Base-by-base conservation (phyloP, 2,888 invertebrate species). In the Danaus chrysippus region DNA sequence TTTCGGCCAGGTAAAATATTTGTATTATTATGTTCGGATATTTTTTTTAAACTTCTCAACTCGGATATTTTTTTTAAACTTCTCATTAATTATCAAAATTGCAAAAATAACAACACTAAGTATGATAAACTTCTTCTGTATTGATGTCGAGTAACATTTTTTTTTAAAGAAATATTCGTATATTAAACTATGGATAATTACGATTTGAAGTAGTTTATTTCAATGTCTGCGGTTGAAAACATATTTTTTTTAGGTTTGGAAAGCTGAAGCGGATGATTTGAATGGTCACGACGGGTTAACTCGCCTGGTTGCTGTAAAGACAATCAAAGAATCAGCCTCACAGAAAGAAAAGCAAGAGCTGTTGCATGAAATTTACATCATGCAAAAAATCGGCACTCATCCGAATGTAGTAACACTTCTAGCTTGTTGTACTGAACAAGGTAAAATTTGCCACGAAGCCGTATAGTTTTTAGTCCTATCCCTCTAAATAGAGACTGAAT, bases 271-370 rank as follows among this genome's bases (percentile, higher is more conserved):
- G 0, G 95, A 96, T 72, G 95, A 96, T 74, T 87, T 96, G 61
- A 94, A 93, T 55, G 95, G 95, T 0, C 95, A 95, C 74, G 93
- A 94, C 69, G 95, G 95, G 0, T 92, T 95, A 65, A 95, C 96
- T 17, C 91, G 95, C 63, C 92, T 95, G 66, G 96, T 96, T n/a
- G 96, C 96, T 5, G 96, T 96, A 9, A 96, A 96, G 82, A 95
- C 94, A 10, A 94, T 96, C 60, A 95, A 96, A 76, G 95, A 95
- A 70, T 94, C 94, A 46, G 95, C 96, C 9, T 93, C 95, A 15
- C 94, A 94, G 70, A 93, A 94, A 66, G 96, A 96, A 72, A 95
- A 95, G 73, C 94, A 95, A 68, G 96, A 95, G 76, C 84, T 95
- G 34, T 87, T 94, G 42, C 92, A 94, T 49, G 95, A 95, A 75